A percentile compares a stretch with the other conserved stretches of the same genome.
Evolutionary conservation across 2,888 invertebrate species (phyloP).

Genomic region (Stenoptilia bipunctidactyla): DNA sequence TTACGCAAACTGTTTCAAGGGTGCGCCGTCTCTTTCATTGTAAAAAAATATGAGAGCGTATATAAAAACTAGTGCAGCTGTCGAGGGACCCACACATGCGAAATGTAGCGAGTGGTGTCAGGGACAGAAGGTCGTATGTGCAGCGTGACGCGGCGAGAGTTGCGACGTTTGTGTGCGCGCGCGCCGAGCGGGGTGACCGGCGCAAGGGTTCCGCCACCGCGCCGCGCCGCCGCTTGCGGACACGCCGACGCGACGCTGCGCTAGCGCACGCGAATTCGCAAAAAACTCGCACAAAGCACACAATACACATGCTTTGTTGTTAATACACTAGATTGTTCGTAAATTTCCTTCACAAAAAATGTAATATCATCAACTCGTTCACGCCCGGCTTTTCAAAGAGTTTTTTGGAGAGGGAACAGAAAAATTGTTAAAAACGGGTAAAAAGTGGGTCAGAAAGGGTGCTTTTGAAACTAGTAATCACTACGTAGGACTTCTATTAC

Average conservation of each 20-base stretch:
- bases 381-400: constrained; percentile 68
- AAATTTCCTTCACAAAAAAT: constrained; percentile 62
- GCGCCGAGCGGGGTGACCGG: constrained; percentile 11
- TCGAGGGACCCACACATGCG: constrained; percentile 63
- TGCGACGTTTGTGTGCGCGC: constrained; percentile 25
- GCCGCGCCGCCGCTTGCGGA: constrained; percentile 22
- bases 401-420: constrained; percentile 58
- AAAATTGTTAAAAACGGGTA: constrained; percentile 65
- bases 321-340: constrained; percentile 69
- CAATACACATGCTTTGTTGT: constrained; percentile 65
- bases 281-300: constrained; percentile 62
- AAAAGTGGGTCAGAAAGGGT: constrained; percentile 72
- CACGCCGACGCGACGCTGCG: constrained; percentile 66
- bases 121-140: constrained; percentile 36
- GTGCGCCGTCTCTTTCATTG: constrained; percentile 59
- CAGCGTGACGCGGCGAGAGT: constrained; percentile 14
- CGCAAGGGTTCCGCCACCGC: constrained; percentile 45
- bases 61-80: constrained; percentile 69
- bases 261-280: constrained; percentile 66
- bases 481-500: constrained; percentile 65
- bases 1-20: constrained; percentile 73
- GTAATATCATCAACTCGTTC: constrained; percentile 73
- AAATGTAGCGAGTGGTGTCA: constrained; percentile 43
- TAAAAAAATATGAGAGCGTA: constrained; percentile 68
- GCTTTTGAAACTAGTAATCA: constrained; percentile 69